Evolutionary conservation across 2,797 vertebrate species (phyloP).

Genomic region (Cygnus olor): DNA sequence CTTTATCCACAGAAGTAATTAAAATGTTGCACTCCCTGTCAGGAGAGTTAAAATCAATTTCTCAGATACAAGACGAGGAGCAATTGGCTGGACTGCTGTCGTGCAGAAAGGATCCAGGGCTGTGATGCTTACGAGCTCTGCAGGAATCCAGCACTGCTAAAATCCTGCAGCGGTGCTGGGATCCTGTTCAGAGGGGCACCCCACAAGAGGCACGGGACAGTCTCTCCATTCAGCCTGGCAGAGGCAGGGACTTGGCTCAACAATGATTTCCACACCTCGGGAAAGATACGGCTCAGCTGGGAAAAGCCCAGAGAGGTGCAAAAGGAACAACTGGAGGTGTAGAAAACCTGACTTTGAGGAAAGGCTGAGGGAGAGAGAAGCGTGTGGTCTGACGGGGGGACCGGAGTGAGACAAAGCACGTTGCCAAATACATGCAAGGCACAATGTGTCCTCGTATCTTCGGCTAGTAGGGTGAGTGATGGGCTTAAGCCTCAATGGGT

Average conservation of each 20-base stretch:
- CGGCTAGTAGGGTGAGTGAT: neutral
- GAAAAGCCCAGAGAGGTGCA: neutral
- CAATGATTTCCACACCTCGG: neutral
- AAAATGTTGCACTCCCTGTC: slow-evolving; percentile 60
- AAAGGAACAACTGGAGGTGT: neutral
- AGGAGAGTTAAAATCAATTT: slow-evolving; percentile 65
- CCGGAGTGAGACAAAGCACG: neutral
- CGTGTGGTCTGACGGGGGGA: neutral
- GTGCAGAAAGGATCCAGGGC: neutral
- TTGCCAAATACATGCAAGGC: neutral
- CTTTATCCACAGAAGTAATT: slow-evolving; percentile 66
- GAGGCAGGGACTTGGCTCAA: neutral
- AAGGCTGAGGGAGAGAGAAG: neutral
- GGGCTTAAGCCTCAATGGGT: neutral
- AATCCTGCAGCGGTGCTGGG: neutral
- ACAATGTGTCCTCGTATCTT: neutral
- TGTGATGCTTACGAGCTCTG: neutral
- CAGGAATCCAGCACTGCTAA: neutral
- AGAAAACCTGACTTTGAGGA: neutral
- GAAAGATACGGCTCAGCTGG: neutral
- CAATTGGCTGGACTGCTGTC: slow-evolving; percentile 12
- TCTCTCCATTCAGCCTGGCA: neutral
- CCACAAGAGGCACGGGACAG: neutral
- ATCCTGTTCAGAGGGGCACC: neutral
- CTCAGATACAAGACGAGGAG: slow-evolving; percentile 29